Conservation (phyloP, 92 coral and sea anemone genomes). For the Parazoanthus darwini region DNA sequence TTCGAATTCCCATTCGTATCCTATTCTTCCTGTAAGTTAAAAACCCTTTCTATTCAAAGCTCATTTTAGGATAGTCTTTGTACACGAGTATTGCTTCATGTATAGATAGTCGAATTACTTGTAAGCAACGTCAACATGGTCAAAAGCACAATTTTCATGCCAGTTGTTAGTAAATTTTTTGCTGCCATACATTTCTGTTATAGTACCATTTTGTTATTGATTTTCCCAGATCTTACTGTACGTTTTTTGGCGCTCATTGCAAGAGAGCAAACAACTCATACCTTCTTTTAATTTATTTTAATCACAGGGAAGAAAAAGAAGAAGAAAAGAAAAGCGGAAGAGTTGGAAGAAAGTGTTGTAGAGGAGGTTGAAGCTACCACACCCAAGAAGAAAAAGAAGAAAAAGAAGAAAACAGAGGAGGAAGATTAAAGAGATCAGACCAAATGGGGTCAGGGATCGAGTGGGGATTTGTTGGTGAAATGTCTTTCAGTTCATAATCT, state of each 20-base stretch:
- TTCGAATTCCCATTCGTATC: too few species aligned
- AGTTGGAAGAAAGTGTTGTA: constrained; percentile 41
- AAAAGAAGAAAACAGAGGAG: constrained; percentile 65
- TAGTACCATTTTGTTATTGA: too few species aligned
- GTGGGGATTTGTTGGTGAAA: neutral
- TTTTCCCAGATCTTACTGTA: neutral
- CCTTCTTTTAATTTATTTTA: neutral
- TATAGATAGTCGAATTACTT: too few species aligned
- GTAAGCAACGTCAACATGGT: too few species aligned
- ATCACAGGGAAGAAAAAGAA: constrained; percentile 55
- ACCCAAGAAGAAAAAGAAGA: constrained; percentile 81
- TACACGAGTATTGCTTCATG: too few species aligned
- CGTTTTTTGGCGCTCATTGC: neutral
- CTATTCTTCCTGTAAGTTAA: too few species aligned
- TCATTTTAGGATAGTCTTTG: too few species aligned
- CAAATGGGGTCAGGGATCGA: neutral
- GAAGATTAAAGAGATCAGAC: constrained; percentile 44
- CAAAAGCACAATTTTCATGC: too few species aligned
- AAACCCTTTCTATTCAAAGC: too few species aligned
- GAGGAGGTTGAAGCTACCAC: constrained; percentile 51
- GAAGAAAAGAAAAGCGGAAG: constrained; percentile 67
- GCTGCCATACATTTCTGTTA: too few species aligned
- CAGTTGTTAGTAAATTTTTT: too few species aligned
- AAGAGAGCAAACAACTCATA: neutral
- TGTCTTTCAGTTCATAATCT: neutral